Evolutionary conservation across 2,888 invertebrate species (phyloP), one percentile per base, ranked within the genome.

Genomic region (Eupithecia subumbrata): DNA sequence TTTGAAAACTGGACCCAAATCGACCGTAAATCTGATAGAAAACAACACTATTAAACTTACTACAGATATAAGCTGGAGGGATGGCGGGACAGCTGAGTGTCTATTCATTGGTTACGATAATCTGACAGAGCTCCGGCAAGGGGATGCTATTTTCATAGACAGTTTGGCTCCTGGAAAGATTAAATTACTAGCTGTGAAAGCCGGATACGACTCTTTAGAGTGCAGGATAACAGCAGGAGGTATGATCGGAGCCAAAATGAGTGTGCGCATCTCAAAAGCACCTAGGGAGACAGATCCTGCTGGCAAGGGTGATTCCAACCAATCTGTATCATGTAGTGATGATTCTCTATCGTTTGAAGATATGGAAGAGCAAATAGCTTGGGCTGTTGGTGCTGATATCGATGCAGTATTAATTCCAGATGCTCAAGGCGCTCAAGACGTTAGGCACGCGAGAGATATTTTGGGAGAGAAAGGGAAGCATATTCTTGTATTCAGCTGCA

Each of bases 331-430:
- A 16, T 83, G 88, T 79, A 85, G 86, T 82, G 98, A 98, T 88
- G 96, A 96, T 40, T 84, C 86, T 7, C 96, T 97, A 89, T 97
- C 97, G 12, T 96, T 97, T 85, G 96, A 96, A 82, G 96, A 97
- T 86, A 96, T 93, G 85, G 92, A 94, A 79, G 89, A 91, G 74
- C 95, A 94, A 84, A 89, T 95, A 78, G 87, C 89, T 69, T 95
- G 94, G 94, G 94, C 94, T 9, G 84, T 94, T 52, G 89, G 84
- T 37, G 86, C 91, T n/a, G 95, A 95, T 80, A 86, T 94, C 30
- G 95, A 95, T 83, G 94, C 89, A 56, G 83, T 95, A 66, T 81
- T 95, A 73, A 84, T 94, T 34, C 92, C 94, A 5, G 88, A 89
- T 74, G 79, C 91, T 18, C 90, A 93, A 84, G 86, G 81, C 77